phyloP scores from a whole-genome alignment of 2,888 invertebrate genomes.

The Amphimallon solstitiale region DNA sequence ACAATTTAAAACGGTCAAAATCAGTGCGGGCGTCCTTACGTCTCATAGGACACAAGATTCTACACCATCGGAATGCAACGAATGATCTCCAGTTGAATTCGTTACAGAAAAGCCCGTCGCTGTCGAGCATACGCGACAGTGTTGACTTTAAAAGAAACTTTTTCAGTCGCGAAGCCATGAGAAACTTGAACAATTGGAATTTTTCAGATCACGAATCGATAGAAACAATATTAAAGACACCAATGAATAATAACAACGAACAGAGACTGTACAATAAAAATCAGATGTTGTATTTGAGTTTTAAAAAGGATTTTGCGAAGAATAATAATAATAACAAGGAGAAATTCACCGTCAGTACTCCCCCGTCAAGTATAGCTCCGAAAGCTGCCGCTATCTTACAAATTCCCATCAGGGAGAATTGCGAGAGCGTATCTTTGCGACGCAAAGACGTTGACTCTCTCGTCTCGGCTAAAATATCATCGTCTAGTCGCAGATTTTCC shows the following conservation, averaged over 20 bases:
- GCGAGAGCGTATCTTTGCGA: constrained; percentile 50
- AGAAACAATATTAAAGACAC: constrained; percentile 60
- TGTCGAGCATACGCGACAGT: constrained; percentile 34
- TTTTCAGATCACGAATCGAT: constrained; percentile 36
- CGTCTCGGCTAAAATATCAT: constrained; percentile 12
- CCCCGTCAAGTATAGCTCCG: constrained; percentile 68
- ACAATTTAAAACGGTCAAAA: constrained; percentile 69
- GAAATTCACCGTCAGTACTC: constrained; percentile 49
- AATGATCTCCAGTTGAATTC: constrained; percentile 47
- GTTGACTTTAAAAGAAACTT: constrained; percentile 43
- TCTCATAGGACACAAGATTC: constrained; percentile 72
- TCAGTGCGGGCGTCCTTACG: constrained; percentile 78
- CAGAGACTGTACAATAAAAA: constrained; percentile 37
- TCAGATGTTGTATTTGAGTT: constrained; percentile 46
- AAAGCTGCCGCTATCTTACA: constrained; percentile 72
- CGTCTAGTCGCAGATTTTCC: constrained; percentile 25
- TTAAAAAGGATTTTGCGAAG: constrained; percentile 49
- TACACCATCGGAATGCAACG: constrained; percentile 49
- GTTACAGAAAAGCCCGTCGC: constrained; percentile 52
- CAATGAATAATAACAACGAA: constrained; percentile 51
- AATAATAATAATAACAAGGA: constrained; percentile 44
- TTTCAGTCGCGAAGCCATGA: constrained; percentile 31
- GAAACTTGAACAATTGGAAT: constrained; percentile 31
- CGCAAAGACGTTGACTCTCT: constrained; percentile 48
- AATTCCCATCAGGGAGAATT: constrained; percentile 62